Conservation (phyloP, 2,113 vertebrate genomes). For the Rhizomys pruinosus region DNA sequence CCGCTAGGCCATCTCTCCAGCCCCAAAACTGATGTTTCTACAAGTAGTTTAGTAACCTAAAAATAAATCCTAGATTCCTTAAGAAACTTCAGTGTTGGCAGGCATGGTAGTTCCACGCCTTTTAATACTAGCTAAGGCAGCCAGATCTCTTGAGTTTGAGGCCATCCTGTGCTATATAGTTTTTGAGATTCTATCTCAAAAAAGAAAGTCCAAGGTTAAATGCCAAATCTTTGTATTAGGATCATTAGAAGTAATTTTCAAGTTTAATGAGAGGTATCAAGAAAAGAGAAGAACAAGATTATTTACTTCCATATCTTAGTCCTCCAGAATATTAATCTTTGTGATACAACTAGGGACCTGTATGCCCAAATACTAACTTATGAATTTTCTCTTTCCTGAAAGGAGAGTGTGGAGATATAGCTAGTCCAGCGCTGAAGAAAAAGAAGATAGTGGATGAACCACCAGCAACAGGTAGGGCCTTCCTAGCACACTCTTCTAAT, state of each 20-base stretch:
- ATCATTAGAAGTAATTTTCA: background rate
- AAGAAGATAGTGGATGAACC: slow-evolving; percentile 78
- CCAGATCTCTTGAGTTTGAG: background rate
- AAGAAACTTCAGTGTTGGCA: background rate
- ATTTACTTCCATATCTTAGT: background rate
- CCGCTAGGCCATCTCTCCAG: too few species aligned
- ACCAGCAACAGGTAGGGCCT: slow-evolving; percentile 82
- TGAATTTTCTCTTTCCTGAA: slow-evolving; percentile 33
- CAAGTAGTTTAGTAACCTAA: background rate
- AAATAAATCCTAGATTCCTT: background rate
- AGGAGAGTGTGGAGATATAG: slow-evolving; percentile 70
- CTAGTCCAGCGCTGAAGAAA: slow-evolving; percentile 80
- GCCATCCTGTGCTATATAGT: background rate
- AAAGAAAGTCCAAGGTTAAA: background rate
- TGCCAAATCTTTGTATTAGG: background rate
- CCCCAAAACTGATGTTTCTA: too few species aligned
- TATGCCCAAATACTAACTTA: background rate
- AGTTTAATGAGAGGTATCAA: background rate
- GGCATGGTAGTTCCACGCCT: background rate
- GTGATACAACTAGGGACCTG: background rate
- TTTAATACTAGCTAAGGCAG: background rate
- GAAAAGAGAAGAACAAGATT: background rate
- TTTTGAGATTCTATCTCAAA: background rate
- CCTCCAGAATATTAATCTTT: background rate
- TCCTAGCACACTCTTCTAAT: background rate